Evolutionary conservation across 2,797 vertebrate genomes (phyloP).

Genomic region (Macropodus opercularis): DNA sequence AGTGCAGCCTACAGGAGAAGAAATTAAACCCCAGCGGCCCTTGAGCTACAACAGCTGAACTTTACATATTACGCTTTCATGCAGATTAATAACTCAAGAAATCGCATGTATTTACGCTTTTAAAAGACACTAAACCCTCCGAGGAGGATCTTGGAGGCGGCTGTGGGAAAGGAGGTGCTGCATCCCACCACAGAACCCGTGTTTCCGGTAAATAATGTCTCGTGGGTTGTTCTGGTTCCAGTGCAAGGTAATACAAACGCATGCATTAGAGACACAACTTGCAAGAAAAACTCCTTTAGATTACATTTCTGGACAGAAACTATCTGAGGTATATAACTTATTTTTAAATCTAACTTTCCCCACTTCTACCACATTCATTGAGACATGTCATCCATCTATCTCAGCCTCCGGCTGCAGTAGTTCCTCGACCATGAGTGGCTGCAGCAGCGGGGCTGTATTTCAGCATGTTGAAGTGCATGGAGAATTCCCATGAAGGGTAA

Average conservation of each 20-base stretch:
- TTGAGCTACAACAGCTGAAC: constrained; percentile 60
- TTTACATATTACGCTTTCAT: constrained; percentile 58
- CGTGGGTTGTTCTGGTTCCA: constrained; percentile 29
- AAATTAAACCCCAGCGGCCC: constrained; percentile 48
- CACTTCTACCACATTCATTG: constrained; percentile 68
- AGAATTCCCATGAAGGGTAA: constrained; percentile 83
- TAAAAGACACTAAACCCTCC: constrained; percentile 57
- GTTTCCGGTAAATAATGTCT: constrained; percentile 58
- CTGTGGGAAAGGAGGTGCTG: constrained; percentile 41
- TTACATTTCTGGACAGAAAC: constrained; percentile 51
- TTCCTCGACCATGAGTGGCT: constrained; percentile 66
- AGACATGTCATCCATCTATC: constrained; percentile 78
- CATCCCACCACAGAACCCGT: constrained; percentile 22
- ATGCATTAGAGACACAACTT: constrained; percentile 36
- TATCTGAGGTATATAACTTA: constrained; percentile 62
- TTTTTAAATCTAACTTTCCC: constrained; percentile 73
- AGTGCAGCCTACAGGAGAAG: constrained; percentile 49
- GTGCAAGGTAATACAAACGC: constrained; percentile 15
- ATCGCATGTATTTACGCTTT: constrained; percentile 66
- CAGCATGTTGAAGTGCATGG: constrained; percentile 81
- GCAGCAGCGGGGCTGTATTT: constrained; percentile 74
- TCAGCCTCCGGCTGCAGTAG: constrained; percentile 65
- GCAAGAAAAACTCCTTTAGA: constrained; percentile 41
- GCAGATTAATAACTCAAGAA: constrained; percentile 64
- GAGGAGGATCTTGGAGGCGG: constrained; percentile 52